Conservation (phyloP, 2,888 invertebrate genomes). For the Tipula vernalis region DNA sequence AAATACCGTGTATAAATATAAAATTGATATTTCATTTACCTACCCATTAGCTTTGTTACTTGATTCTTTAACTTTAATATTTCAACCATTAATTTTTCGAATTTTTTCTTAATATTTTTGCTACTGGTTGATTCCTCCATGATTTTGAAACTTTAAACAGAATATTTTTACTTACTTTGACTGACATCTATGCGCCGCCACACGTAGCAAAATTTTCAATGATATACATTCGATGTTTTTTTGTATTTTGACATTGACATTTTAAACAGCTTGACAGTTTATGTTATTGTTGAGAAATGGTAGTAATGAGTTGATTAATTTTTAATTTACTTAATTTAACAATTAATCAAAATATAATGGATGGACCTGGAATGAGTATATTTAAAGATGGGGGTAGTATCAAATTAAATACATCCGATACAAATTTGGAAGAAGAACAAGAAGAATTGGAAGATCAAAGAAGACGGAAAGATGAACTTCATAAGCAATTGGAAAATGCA, state of each 20-base stretch:
- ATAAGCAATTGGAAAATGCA: constrained; percentile 47
- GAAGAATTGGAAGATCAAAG: constrained; percentile 56
- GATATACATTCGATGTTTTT: background rate
- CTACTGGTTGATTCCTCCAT: background rate
- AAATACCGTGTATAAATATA: background rate
- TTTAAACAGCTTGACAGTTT: background rate
- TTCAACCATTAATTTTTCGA: background rate
- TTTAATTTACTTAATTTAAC: background rate
- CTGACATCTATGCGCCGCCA: background rate
- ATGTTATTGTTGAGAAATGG: background rate
- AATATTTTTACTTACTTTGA: background rate
- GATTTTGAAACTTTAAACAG: too few species aligned
- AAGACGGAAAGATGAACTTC: constrained; percentile 52
- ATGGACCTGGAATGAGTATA: constrained; percentile 53
- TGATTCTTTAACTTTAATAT: background rate
- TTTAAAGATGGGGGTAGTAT: constrained; percentile 55
- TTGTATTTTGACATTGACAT: background rate
- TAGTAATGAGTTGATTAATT: background rate
- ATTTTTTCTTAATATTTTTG: background rate
- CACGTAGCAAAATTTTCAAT: background rate
- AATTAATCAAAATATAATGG: constrained; percentile 31
- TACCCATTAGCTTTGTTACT: background rate
- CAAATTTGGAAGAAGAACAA: constrained; percentile 51
- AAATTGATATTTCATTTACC: background rate
- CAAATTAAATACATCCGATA: constrained; percentile 49